Evolutionary conservation across 2,888 invertebrate genomes (phyloP).

Genomic region (Mythimna pallens): DNA sequence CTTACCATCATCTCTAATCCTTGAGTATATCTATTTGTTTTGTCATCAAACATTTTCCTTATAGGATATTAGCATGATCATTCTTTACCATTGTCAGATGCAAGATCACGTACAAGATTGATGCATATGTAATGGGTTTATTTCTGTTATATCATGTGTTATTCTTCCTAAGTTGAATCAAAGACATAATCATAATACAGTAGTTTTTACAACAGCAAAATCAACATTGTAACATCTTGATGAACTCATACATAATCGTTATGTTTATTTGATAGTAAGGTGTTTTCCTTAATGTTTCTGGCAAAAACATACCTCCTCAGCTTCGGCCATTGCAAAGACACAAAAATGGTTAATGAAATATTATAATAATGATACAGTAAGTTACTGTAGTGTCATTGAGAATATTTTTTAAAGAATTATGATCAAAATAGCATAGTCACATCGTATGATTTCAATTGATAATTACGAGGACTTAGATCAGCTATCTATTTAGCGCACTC

Average conservation of each 20-base stretch:
- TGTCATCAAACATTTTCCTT: conserved; percentile 22
- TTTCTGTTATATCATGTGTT: conserved; percentile 12
- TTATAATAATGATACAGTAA: neutral
- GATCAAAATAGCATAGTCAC: conserved; percentile 12
- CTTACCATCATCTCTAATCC: neutral
- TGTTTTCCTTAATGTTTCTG: conserved; percentile 19
- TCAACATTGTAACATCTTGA: neutral
- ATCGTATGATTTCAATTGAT: conserved; percentile 6
- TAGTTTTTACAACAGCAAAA: conserved; percentile 13
- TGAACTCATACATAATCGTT: conserved; percentile 9
- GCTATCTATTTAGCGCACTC: conserved; percentile 13
- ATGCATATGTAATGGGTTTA: conserved; percentile 9
- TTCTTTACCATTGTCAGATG: conserved; percentile 2
- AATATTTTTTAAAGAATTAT: neutral
- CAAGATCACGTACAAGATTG: neutral
- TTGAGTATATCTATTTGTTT: conserved; percentile 5
- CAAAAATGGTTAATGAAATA: neutral
- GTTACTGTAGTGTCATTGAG: neutral
- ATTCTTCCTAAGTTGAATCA: neutral
- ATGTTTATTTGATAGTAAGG: conserved; percentile 7
- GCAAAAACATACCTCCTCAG: conserved; percentile 10
- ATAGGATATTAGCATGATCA: conserved; percentile 1
- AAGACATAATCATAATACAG: neutral
- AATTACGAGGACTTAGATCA: conserved; percentile 14
- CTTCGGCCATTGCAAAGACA: neutral